phyloP scores from a whole-genome alignment of 2,888 invertebrate species.

The Cephus pulcher region DNA sequence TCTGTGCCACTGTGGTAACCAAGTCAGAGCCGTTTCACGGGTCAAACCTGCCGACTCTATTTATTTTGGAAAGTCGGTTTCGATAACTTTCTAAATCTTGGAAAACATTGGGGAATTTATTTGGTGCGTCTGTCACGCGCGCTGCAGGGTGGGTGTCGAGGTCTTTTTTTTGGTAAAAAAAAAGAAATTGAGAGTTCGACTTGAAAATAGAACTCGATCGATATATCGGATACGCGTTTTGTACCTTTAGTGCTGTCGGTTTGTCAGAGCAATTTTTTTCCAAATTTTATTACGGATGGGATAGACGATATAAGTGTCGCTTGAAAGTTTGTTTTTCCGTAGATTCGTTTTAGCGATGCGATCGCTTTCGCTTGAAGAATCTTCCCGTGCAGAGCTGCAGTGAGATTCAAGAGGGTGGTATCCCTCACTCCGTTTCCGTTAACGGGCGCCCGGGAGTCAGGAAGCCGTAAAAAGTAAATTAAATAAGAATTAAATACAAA shows the following conservation, averaged over 20 bases:
- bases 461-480: constrained; percentile 64
- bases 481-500: constrained; percentile 67
- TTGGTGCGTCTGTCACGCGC: constrained; percentile 1
- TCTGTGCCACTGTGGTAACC: constrained; percentile 1
- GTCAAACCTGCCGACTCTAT: constrained; percentile 31
- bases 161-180: background rate
- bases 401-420: background rate
- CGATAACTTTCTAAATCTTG: constrained; percentile 29
- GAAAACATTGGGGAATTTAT: constrained; percentile 29
- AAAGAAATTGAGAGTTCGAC: background rate
- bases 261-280: background rate
- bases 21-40: background rate
- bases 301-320: background rate
- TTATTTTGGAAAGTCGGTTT: constrained; percentile 32
- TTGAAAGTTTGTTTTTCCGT: background rate
- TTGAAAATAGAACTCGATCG: background rate
- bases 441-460: constrained; percentile 37
- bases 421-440: constrained; percentile 41
- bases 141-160: background rate
- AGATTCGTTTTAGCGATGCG: background rate
- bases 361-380: background rate
- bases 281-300: background rate
- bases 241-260: background rate
- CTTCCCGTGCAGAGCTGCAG: background rate
- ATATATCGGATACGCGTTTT: background rate